Percentiles rank a stretch among this genome's conserved stretches.
phyloP scores from a whole-genome alignment of 2,888 invertebrate species.

The Melolontha melolontha region DNA sequence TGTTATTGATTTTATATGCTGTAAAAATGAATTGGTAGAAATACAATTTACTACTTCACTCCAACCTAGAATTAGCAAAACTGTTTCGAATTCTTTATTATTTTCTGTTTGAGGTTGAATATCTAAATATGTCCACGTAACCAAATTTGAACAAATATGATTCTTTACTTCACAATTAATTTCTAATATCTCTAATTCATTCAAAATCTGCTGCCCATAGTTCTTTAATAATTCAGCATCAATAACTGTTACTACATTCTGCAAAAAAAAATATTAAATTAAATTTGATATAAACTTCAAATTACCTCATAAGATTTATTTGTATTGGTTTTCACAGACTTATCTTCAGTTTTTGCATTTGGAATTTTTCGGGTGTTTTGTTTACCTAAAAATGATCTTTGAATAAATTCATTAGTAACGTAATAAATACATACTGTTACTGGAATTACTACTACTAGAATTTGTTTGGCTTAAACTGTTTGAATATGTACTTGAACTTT shows the following conservation, averaged over 20 bases:
- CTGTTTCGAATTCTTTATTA: conserved; percentile 57
- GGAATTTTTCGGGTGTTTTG: background rate
- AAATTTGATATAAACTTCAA: background rate
- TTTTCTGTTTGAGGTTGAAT: too few species aligned
- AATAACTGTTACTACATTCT: conserved; percentile 59
- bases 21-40: conserved; percentile 56
- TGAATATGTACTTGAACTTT: conserved; percentile 1
- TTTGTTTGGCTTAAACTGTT: background rate
- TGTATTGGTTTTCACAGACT: too few species aligned
- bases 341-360: background rate
- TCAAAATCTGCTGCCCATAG: too few species aligned
- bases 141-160: conserved; percentile 60
- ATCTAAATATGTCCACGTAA: conserved; percentile 64
- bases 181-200: conserved; percentile 54
- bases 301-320: too few species aligned
- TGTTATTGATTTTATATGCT: conserved; percentile 57
- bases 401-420: background rate
- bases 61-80: conserved; percentile 63
- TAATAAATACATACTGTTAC: background rate
- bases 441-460: conserved; percentile 14
- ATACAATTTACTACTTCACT: conserved; percentile 61
- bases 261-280: conserved; percentile 38
- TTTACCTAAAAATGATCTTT: conserved; percentile 8
- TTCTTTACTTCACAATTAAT: conserved; percentile 56
- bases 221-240: conserved; percentile 55